Evolutionary conservation across 2,113 vertebrate genomes (phyloP).

Genomic region (Lepisosteus osseus): DNA sequence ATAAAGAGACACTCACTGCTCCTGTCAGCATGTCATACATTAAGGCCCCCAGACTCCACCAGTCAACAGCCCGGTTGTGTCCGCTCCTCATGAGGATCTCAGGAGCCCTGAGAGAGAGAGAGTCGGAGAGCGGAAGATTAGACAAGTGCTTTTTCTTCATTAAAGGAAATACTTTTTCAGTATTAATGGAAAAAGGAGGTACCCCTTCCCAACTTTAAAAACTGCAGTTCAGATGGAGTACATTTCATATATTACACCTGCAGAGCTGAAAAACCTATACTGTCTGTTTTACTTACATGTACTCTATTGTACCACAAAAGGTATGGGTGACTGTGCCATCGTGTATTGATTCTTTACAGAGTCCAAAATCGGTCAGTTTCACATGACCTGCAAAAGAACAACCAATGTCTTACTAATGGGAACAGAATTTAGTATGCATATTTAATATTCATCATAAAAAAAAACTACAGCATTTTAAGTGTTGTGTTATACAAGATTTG

Average conservation of each 20-base stretch:
- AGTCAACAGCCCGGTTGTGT: constrained; percentile 97
- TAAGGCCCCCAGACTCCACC: constrained; percentile 98
- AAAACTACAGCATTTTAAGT: no score
- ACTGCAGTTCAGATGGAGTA: background rate
- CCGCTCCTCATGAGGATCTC: constrained; percentile 98
- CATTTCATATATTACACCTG: background rate
- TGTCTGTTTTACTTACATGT: constrained; percentile 81
- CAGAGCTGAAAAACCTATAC: background rate
- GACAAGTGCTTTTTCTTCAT: no score
- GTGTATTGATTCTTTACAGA: constrained; percentile 98
- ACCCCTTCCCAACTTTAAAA: constrained; percentile 1
- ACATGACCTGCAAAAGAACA: constrained; percentile 80
- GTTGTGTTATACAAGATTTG: no score
- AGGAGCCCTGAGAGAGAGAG: constrained; percentile 79
- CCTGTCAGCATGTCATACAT: constrained; percentile 99
- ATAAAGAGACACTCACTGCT: constrained; percentile 79
- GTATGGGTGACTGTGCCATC: constrained; percentile 98
- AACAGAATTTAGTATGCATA: background rate
- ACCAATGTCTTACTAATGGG: constrained; percentile 1
- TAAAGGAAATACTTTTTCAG: no score
- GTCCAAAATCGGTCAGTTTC: constrained; percentile 95
- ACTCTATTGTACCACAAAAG: constrained; percentile 98
- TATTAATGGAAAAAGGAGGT: background rate
- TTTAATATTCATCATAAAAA: no score
- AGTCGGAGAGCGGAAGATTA: no score